These are phyloP conservation scores for Sitta europaea DNA, from an alignment of 2,113 vertebrate species.

Conservation along the genomic window DNA sequence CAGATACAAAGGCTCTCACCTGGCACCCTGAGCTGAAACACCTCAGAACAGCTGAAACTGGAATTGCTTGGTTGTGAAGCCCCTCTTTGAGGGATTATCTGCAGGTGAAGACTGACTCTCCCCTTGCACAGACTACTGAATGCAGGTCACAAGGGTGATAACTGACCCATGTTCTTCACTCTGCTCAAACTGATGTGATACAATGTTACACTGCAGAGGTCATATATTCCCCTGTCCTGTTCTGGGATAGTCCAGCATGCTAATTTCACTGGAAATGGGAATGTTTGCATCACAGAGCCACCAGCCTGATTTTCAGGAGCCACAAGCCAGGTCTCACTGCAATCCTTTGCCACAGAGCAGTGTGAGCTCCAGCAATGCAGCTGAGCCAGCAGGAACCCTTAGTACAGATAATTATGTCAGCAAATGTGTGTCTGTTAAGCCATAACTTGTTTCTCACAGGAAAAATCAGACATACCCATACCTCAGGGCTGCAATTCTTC, in stretches of 20 bases:
- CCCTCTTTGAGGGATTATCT: not conserved
- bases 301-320: not conserved
- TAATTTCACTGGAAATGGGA: not conserved
- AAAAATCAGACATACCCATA: not conserved
- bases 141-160: not conserved
- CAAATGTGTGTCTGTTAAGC: not conserved
- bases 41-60: not conserved
- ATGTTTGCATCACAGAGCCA: not conserved
- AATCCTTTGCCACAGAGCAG: not conserved
- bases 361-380: not conserved
- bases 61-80: not conserved
- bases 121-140: not conserved
- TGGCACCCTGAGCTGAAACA: not conserved
- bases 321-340: not conserved
- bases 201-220: rapidly evolving
- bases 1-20: not conserved
- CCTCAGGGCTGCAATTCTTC: not conserved
- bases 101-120: not conserved
- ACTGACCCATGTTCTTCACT: not conserved
- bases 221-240: not conserved
- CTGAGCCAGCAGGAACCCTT: conserved; percentile 13
- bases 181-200: not conserved
- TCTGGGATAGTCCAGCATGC: not conserved
- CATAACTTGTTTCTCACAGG: not conserved
- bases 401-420: not conserved